Base-by-base conservation (phyloP, 2,888 invertebrate species). In the Platypus cylindrus region DNA sequence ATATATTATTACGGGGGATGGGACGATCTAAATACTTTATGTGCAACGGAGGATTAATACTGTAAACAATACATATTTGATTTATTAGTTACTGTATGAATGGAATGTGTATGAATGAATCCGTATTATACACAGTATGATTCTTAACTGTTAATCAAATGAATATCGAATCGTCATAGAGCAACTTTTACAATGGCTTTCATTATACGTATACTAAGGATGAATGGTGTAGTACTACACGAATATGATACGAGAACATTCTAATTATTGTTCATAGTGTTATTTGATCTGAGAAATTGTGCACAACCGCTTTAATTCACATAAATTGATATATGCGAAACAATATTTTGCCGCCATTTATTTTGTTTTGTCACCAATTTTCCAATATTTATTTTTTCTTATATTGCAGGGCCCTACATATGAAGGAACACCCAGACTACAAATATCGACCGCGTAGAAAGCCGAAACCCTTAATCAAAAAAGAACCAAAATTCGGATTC, bases 381-480 rank as follows among this genome's bases (percentile, higher is more conserved):
- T 20, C 5, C 9, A 20, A 20, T 20, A 20, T 28, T 28, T 14
- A 15, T 29, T 15, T 15, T 29, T 27, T 31, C 22, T 36, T 38
- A 48, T 42, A 28, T 66, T 66, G 16, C 73, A 89, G 87, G 60
- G 86, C 87, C 22, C 70, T 89, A 8, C 87, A 89, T 69, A 89
- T 89, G 87, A 87, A 86, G 64, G 87, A 89, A 57, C 87, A 87
- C 53, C 89, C 87, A 4, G 87, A 89, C 65, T 89, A 89, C 70
- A 89, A 89, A 64, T 89, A 87, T 66, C 72, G 87, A 27, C 87
- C 87, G 8, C 69, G 87, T 34, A 68, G 87, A 53, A 87, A 89
- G 62, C 87, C 87, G 3, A 87, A 87, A 59, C 80, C 85, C 0
- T 66, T 85, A 9, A 71, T 83, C 44, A 86, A 86, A 59, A 82